A percentile compares a stretch with the other conserved stretches of the same genome.
Evolutionary conservation across 2,797 vertebrate genomes (phyloP).

Genomic region (Pempheris klunzingeri): DNA sequence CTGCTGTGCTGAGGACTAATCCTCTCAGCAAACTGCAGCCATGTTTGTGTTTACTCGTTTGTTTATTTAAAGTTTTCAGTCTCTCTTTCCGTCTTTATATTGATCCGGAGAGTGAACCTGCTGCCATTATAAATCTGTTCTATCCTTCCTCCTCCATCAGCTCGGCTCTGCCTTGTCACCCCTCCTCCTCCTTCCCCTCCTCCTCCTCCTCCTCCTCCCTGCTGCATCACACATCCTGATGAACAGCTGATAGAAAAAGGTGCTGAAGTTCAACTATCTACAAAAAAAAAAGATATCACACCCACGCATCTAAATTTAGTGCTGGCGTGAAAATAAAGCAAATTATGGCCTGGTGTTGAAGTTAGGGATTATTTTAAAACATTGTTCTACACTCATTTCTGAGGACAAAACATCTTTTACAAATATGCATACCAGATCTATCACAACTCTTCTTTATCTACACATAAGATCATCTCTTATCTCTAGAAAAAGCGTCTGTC

Average conservation of each 20-base stretch:
- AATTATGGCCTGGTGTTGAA: not conserved
- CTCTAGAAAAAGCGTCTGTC: no score
- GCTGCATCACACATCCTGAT: conserved; percentile 27
- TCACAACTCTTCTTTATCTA: not conserved
- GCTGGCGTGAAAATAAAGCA: not conserved
- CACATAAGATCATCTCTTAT: not conserved
- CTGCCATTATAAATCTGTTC: conserved; percentile 18
- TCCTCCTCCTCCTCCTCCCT: conserved; percentile 21
- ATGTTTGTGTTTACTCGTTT: not conserved
- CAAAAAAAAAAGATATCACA: conserved; percentile 1
- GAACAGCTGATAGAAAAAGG: conserved; percentile 38
- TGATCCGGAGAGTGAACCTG: conserved; percentile 16
- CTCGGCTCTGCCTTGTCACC: not conserved
- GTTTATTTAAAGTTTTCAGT: not conserved
- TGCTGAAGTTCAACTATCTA: not conserved
- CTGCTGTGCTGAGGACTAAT: not conserved
- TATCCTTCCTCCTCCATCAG: conserved; percentile 6
- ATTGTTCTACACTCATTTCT: no score
- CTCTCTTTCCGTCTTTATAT: not conserved
- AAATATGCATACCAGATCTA: not conserved
- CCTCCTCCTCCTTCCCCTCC: conserved; percentile 9
- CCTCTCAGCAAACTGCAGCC: not conserved
- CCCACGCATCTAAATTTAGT: conserved; percentile 1
- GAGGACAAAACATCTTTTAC: not conserved
- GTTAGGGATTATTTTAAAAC: not conserved